Evolutionary conservation across 2,113 vertebrate genomes (phyloP).

Genomic region (Oreochromis spilurus): DNA sequence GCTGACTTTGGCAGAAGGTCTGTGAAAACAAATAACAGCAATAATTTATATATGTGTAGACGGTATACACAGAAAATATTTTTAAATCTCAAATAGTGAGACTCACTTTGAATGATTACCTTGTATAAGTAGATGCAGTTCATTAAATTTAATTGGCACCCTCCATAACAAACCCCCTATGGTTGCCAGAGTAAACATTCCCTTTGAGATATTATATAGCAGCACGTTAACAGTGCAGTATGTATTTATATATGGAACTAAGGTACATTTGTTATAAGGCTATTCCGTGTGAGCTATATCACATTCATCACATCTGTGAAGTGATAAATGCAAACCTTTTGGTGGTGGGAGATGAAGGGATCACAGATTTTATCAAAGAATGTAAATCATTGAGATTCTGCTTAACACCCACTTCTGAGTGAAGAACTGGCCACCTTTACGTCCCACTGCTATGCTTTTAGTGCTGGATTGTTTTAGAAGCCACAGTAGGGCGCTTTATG

Average conservation of each 20-base stretch:
- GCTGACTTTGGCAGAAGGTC: neutral
- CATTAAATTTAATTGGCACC: neutral
- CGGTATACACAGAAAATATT: neutral
- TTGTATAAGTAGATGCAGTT: neutral
- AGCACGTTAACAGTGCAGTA: neutral
- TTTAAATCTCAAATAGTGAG: neutral
- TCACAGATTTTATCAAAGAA: neutral
- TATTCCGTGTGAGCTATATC: neutral
- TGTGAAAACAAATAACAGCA: neutral
- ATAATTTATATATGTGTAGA: neutral
- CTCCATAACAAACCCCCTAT: neutral
- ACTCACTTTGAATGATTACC: neutral
- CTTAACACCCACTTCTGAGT: neutral
- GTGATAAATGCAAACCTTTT: neutral
- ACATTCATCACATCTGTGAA: neutral
- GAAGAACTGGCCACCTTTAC: neutral
- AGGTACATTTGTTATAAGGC: neutral
- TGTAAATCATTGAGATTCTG: neutral
- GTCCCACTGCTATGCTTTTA: neutral
- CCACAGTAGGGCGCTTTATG: neutral
- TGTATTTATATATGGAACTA: neutral
- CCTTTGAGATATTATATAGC: neutral
- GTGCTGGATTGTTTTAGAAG: neutral
- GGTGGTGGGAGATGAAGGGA: neutral
- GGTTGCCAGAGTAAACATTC: neutral